A percentile compares a stretch with the other conserved stretches of the same genome.
Evolutionary conservation across 2,888 invertebrate genomes (phyloP).

Genomic region (Rhingia campestris): DNA sequence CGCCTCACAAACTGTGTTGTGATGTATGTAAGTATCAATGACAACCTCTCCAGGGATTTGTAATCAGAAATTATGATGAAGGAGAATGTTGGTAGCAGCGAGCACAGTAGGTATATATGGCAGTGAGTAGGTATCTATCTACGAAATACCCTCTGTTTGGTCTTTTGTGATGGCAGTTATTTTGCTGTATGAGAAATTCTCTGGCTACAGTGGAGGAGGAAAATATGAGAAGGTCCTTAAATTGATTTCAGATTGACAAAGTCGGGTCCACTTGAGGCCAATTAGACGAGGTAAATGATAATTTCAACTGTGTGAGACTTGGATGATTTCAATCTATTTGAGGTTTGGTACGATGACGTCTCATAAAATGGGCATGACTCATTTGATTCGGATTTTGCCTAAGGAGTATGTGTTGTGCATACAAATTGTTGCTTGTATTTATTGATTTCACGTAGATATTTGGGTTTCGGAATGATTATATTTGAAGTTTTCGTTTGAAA

Average conservation of each 20-base stretch:
- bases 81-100: constrained; percentile 29
- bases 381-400: too few relatives aligned
- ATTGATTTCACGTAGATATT: too few relatives aligned
- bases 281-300: neutral
- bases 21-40: constrained; percentile 65
- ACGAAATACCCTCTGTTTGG: constrained; percentile 5
- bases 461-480: too few relatives aligned
- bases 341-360: too few relatives aligned
- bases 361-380: too few relatives aligned
- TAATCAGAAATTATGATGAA: constrained; percentile 71
- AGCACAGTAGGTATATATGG: constrained; percentile 5
- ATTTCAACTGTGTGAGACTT: neutral
- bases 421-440: too few relatives aligned
- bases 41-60: constrained; percentile 70
- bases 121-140: neutral
- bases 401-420: too few relatives aligned
- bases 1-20: constrained; percentile 41
- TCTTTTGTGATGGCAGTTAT: constrained; percentile 24
- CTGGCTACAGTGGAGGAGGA: neutral
- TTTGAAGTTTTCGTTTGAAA: too few relatives aligned
- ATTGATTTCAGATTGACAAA: neutral
- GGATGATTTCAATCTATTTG: neutral
- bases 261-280: neutral
- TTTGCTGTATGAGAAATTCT: constrained; percentile 19
- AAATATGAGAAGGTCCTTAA: constrained; percentile 1